Base-by-base conservation (phyloP, 2,888 invertebrate genomes). In the Acheta domesticus region DNA sequence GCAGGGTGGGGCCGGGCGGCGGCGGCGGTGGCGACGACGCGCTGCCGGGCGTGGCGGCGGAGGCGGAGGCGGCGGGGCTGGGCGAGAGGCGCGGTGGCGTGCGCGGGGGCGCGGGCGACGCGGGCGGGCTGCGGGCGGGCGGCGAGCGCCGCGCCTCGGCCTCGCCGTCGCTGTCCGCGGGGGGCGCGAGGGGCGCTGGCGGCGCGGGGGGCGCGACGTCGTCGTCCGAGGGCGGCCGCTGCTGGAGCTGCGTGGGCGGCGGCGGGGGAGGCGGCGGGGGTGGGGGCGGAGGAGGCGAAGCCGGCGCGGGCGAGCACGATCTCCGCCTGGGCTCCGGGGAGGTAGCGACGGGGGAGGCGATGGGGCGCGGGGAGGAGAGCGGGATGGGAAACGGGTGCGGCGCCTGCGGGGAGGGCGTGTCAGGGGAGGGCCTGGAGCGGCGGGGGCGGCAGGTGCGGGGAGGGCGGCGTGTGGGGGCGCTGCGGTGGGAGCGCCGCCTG, bases 111-210 rank as follows among this genome's bases (percentile, higher is more conserved):
- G 87, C 98, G 97, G 87, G 97, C 96, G 76, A 95, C 93, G 87
- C 97, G 98, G 84, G 96, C 95, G 87, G 97, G 92, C 81, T 98
- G 92, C 89, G 98, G 98, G 84, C 96, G 93, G 81, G 98, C 98
- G 86, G 98, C 36, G 36, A 36, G 36, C 36, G 36, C 97, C 78
- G 98, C 97, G 88, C 98, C 97, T 80, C 98, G 36, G 8, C 8
- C 36, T 36, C 36, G 36, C 36, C 36, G 36, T 36, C 36, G 36
- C 36, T 36, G 14, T 62, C 62, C 4, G n/a, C 14, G 62, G 62
- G 62, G 14, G 16, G 62, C 62, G n/a, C 62, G 16, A n/a, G 74
- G 73, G 75, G 77, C 76, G 49, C 49, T n/a, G n/a, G 77, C 14
- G 73, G 36, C 75, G 79, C 49, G 50, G 80, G 80, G 62, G 23